Percentiles rank a stretch among this genome's conserved stretches.
phyloP scores from a whole-genome alignment of 2,113 vertebrate genomes.

The Hippocampus comes region DNA sequence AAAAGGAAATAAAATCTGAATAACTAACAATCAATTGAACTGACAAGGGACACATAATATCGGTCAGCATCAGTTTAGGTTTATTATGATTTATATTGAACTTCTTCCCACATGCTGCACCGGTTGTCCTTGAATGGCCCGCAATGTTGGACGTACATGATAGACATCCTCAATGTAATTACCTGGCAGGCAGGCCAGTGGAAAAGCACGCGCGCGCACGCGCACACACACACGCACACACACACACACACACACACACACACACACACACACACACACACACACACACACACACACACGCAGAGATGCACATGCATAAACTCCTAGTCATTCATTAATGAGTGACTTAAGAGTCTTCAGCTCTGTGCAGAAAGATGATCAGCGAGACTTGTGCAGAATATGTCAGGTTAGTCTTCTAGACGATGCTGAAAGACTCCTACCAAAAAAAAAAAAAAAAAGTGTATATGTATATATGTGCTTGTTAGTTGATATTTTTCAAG shows the following conservation, averaged over 20 bases:
- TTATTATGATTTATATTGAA: constrained; percentile 5
- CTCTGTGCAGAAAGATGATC: constrained; percentile 35
- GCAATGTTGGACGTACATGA: constrained; percentile 7
- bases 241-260: not conserved
- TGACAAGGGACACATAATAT: not conserved
- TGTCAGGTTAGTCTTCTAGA: constrained; percentile 28
- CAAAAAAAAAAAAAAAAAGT: constrained; percentile 25
- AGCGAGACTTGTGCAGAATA: constrained; percentile 34
- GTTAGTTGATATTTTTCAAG: constrained; percentile 61
- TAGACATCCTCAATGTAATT: constrained; percentile 27
- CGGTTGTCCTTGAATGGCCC: not conserved
- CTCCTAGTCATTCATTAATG: constrained; percentile 12
- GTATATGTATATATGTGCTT: constrained; percentile 2
- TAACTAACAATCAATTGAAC: too few relatives aligned
- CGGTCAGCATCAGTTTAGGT: not conserved
- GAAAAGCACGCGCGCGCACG: constrained; percentile 14
- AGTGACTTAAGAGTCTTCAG: constrained; percentile 15
- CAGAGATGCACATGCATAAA: too few relatives aligned
- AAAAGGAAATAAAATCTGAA: too few relatives aligned
- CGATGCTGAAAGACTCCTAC: constrained; percentile 35
- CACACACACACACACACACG: constrained; percentile 5
- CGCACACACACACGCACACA: not conserved
- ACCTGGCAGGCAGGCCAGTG: constrained; percentile 6
- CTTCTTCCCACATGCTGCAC: constrained; percentile 9
- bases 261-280: constrained; percentile 10